Evolutionary conservation across 2,797 vertebrate genomes (phyloP).

Genomic region (Sebastes trivittatus): DNA sequence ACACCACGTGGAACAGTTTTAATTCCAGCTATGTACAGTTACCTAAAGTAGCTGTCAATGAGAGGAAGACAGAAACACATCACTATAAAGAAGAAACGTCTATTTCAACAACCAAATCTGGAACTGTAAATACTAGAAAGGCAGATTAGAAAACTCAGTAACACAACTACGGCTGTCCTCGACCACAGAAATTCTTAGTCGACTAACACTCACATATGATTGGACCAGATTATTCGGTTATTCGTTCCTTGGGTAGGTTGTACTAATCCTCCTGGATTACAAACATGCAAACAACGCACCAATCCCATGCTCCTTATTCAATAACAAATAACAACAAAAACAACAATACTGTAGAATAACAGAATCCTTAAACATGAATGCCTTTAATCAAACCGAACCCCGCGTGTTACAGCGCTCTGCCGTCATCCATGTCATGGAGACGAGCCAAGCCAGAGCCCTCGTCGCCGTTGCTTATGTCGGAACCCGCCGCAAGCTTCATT

Average conservation of each 20-base stretch:
- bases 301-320: neutral
- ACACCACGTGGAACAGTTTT: constrained; percentile 63
- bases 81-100: constrained; percentile 1
- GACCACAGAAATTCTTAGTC: too few relatives aligned
- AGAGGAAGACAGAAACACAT: constrained; percentile 14
- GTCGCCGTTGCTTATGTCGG: neutral
- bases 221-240: neutral
- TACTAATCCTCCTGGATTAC: neutral
- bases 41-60: constrained; percentile 37
- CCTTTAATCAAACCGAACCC: neutral
- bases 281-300: neutral
- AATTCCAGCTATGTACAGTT: constrained; percentile 63
- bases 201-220: neutral
- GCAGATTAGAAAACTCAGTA: neutral
- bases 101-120: neutral
- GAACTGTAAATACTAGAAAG: neutral
- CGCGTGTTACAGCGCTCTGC: neutral
- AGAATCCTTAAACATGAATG: neutral
- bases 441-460: neutral
- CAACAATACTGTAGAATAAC: neutral
- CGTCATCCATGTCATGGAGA: neutral
- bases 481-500: neutral
- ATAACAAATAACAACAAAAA: neutral
- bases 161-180: neutral
- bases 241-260: neutral